phyloP scores from a whole-genome alignment of 2,888 invertebrate species.

The Rhagonycha lutea region DNA sequence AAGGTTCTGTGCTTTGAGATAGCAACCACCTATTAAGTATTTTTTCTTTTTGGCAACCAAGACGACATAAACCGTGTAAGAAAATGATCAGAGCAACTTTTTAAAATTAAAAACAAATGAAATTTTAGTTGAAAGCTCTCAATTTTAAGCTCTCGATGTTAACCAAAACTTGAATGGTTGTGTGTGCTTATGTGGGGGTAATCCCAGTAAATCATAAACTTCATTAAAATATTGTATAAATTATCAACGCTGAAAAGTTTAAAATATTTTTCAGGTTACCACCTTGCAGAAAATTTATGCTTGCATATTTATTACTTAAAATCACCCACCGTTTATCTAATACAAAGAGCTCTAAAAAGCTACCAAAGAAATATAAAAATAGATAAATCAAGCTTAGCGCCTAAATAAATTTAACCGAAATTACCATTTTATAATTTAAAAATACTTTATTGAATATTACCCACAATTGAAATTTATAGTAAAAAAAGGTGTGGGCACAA shows the following conservation, averaged over 20 bases:
- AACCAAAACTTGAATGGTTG: neutral
- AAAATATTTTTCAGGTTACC: neutral
- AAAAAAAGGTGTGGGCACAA: neutral
- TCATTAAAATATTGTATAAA: neutral
- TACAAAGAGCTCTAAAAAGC: neutral
- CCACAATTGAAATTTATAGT: neutral
- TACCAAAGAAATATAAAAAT: neutral
- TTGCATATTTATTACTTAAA: neutral
- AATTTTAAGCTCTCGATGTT: neutral
- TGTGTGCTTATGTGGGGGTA: neutral
- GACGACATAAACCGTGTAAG: neutral
- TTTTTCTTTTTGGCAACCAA: neutral
- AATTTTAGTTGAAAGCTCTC: neutral
- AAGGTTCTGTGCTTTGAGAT: neutral
- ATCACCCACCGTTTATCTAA: neutral
- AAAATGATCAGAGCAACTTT: neutral
- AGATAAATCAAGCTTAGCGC: neutral
- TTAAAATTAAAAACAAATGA: neutral
- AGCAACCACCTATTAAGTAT: neutral
- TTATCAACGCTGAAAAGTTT: neutral
- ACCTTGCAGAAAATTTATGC: neutral
- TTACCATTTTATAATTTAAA: neutral
- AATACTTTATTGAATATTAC: neutral
- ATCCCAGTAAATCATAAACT: neutral
- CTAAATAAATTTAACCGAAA: neutral